Evolutionary conservation across 2,113 vertebrate species (phyloP), one percentile per base, ranked within the genome.

Genomic region (Mirounga angustirostris): DNA sequence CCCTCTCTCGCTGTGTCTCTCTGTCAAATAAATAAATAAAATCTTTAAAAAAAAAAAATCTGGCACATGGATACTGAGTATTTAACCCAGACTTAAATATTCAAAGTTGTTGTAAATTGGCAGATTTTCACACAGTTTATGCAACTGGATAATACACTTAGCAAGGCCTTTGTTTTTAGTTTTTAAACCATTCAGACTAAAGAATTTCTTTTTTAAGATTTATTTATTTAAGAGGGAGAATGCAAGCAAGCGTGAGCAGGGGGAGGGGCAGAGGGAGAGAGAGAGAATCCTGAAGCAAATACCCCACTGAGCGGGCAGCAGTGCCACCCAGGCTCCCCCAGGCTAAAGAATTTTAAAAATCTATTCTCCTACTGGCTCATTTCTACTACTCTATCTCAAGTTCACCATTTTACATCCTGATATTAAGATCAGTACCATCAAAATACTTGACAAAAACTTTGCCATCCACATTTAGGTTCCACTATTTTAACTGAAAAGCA

Each of bases 401-500:
- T 36, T 78, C 30, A 91, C 82, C 36, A 81, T 81, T 21, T 87
- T 63, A 76, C n/a, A 82, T 43, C 58, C 52, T 28, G 36, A 26
- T 26, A 94, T 46, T 67, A 91, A 92, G 26, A 85, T 67, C 33
- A 80, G 26, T 67, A 30, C 56, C 89, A 59, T 43, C 61, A n/a
- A 89, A 89, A 76, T 56, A 79, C 54, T 54, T 89, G 69, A 80
- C 22, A 92, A 81, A 85, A 89, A 46, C 46, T 85, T 80, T 84
- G 24, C 36, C 61, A 92, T 80, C 52, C 36, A 40, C 71, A 52
- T 74, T 74, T 84, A 89, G 71, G 10, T 92, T 92, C 79, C 26
- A 85, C 50, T 43, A 59, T 92, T 91, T 82, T 78, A 63, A 80
- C 2, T 67, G 79, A 86, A 91, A 91, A 84, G 50, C 67, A 88